Evolutionary conservation across 92 coral and sea anemone genomes (phyloP).

Genomic region (Virgularia gustaviana): DNA sequence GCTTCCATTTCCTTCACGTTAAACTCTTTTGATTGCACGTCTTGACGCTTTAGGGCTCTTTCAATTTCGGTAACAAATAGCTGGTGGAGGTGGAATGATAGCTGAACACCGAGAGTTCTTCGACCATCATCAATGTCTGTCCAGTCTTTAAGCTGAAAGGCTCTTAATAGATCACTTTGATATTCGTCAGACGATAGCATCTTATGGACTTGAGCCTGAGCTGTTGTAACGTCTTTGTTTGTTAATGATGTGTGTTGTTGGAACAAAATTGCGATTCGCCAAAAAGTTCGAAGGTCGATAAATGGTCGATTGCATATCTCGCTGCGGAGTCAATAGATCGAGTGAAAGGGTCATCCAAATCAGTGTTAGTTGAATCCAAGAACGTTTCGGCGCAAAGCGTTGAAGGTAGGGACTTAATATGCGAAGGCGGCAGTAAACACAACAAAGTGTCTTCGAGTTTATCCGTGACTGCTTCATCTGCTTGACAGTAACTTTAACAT

Average conservation of each 20-base stretch:
- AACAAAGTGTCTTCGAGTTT: background rate
- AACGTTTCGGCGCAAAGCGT: background rate
- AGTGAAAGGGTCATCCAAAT: slow-evolving; percentile 1
- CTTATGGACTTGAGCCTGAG: background rate
- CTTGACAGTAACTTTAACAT: background rate
- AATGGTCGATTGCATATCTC: background rate
- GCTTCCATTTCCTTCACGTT: background rate
- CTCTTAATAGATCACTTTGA: background rate
- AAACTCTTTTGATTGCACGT: background rate
- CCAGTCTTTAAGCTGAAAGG: background rate
- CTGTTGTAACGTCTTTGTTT: background rate
- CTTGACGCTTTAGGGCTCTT: background rate
- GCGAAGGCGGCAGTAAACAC: background rate
- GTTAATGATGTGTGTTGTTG: background rate
- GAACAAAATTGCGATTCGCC: background rate
- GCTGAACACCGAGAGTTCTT: slow-evolving; percentile 13
- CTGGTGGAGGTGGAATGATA: background rate
- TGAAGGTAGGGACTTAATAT: background rate
- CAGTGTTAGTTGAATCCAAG: background rate
- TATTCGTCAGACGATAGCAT: background rate
- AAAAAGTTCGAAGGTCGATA: background rate
- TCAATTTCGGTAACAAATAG: background rate
- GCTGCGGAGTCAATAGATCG: background rate
- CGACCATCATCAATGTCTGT: background rate
- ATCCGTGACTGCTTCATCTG: background rate